Base-by-base conservation (phyloP, 1,140 invertebrate species). In the Lasioglossum albipes region DNA sequence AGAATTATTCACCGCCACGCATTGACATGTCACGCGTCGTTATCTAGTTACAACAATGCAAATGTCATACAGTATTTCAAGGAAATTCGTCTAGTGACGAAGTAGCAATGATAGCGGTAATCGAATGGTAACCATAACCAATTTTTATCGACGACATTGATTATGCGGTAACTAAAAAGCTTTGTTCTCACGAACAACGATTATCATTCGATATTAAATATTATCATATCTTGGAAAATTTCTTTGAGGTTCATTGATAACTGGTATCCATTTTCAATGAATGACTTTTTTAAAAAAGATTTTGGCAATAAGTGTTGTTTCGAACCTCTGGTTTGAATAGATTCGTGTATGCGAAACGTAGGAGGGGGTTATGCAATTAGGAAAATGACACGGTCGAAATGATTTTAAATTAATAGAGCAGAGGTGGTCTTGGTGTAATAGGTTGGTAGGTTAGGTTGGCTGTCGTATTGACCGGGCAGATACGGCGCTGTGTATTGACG, bases 381-480 rank as follows among this genome's bases (percentile, higher is more conserved):
- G 16, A 73, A 67, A 72, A 52, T 2, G 67, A 69, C 7, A 13
- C 9, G 31, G 36, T 70, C n/a, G n/a, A 85, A 18, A n/a, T 61
- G 61, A 42, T 22, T 62, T 49, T 36, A 36, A 76, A 81, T 76
- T 72, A 75, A 81, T 70, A 2, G 13, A 9, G 13, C 42, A 9
- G 36, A 59, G 13, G 45, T 49, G 36, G 2, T 20, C 12, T 84
- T 84, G 59, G 10, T 22, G 20, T 41, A 41, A n/a, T 73, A 22
- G 72, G 83, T 84, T 77, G 79, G 84, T 88, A 88, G 87, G 87
- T 88, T 88, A 89, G 87, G 87, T 88, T 67, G 81, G 62, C 62
- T 76, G 61, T 45, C 52, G 80, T 88, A 88, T 89, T 82, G 87
- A 88, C 84, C 87, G 81, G 81, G 22, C 81, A 75, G 69, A 45